Evolutionary conservation across 2,113 vertebrate species (phyloP).

Genomic region (Dinomys branickii): DNA sequence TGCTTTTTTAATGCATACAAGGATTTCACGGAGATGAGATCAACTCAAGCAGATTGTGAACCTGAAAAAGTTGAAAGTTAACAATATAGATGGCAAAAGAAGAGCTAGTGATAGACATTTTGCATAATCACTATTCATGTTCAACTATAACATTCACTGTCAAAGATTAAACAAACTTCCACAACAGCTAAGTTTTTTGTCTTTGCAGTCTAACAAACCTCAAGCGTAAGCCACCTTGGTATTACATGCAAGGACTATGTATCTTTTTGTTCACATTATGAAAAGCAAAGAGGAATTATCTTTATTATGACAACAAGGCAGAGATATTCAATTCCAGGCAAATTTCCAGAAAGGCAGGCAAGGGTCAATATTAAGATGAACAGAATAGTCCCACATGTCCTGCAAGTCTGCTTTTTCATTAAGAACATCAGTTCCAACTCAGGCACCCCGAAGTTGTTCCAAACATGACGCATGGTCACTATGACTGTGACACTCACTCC

Average conservation of each 20-base stretch:
- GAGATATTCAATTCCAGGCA: background rate
- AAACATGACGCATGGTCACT: background rate
- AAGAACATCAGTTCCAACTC: background rate
- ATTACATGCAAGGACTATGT: conserved; percentile 7
- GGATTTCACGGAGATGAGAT: conserved; percentile 40
- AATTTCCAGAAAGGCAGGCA: background rate
- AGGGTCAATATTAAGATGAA: background rate
- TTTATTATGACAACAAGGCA: conserved; percentile 31
- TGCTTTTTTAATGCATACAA: background rate
- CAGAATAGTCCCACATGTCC: background rate
- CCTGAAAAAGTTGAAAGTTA: conserved; percentile 36
- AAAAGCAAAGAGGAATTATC: conserved; percentile 54
- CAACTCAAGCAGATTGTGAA: conserved; percentile 63
- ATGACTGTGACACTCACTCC: background rate
- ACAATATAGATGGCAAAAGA: conserved; percentile 37
- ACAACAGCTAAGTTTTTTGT: conserved; percentile 52
- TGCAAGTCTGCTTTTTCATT: background rate
- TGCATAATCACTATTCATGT: conserved; percentile 51
- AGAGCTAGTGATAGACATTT: conserved; percentile 26
- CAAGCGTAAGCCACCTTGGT: conserved; percentile 48
- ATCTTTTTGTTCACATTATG: background rate
- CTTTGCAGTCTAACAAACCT: conserved; percentile 47
- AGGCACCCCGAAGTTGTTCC: background rate
- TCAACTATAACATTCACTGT: conserved; percentile 60
- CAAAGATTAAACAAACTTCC: conserved; percentile 59